Percentiles rank a stretch among this genome's conserved stretches.
Conservation (phyloP, 2,113 vertebrate species). For the Crotophaga sulcirostris region DNA sequence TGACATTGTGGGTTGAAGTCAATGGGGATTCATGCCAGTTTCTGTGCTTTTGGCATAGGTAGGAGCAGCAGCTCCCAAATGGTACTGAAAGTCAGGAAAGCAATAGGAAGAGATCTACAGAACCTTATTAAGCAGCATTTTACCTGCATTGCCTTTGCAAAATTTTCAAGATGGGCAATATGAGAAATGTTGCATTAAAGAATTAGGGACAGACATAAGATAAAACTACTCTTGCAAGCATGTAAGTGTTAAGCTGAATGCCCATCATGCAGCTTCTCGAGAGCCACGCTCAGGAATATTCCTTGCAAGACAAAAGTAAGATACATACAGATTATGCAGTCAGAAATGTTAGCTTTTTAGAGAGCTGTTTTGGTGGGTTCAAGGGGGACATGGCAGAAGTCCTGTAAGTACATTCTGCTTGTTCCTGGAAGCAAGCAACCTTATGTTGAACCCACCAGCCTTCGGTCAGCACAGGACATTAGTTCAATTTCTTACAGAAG, state of each 20-base stretch:
- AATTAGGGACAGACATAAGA: not conserved
- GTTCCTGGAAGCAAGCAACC: not conserved
- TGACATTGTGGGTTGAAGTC: not conserved
- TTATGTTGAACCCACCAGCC: not conserved
- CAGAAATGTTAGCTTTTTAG: not conserved
- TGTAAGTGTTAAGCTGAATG: not conserved
- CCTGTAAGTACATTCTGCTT: not conserved
- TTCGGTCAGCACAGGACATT: not conserved
- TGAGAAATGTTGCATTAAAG: not conserved
- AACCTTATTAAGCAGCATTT: not conserved
- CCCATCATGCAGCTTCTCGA: not conserved
- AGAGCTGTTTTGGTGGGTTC: not conserved
- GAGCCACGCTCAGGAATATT: not conserved
- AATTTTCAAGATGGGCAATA: not conserved
- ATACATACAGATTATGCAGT: not conserved
- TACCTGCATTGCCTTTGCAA: not conserved
- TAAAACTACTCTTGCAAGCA: too few species aligned
- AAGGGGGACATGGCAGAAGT: not conserved
- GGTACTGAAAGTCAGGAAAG: not conserved
- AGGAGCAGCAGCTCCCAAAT: not conserved
- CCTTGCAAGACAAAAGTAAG: not conserved
- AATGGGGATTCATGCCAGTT: rapidly evolving
- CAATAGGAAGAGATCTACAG: not conserved
- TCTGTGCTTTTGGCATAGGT: not conserved
- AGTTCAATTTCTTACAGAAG: not conserved